Conservation (phyloP, 2,113 vertebrate species). For the Telmatochromis sp. region DNA sequence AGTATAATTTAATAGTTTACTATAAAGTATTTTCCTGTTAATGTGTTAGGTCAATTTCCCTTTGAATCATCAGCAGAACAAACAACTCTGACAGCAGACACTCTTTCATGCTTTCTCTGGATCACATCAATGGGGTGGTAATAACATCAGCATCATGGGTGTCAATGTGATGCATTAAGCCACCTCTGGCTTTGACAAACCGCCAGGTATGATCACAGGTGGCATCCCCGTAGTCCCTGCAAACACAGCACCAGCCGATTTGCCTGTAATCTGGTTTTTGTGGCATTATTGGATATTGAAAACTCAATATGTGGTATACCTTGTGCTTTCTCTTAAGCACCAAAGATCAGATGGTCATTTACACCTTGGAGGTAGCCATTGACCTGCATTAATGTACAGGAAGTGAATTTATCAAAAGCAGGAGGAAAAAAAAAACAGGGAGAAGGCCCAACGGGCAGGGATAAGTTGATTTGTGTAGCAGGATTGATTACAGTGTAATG, state of each 20-base stretch:
- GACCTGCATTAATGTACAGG: constrained; percentile 57
- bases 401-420: constrained; percentile 50
- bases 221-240: not conserved
- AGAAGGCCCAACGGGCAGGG: not conserved
- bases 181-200: not conserved
- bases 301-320: constrained; percentile 13
- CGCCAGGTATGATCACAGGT: constrained; percentile 7
- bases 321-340: constrained; percentile 21
- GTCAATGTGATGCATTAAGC: not conserved
- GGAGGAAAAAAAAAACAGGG: not conserved
- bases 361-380: constrained; percentile 32
- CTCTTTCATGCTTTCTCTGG: not conserved
- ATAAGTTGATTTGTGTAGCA: constrained; percentile 63
- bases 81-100: not conserved
- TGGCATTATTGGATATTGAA: constrained; percentile 35
- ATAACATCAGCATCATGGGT: not conserved
- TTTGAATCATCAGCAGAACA: not conserved
- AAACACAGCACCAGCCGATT: not conserved
- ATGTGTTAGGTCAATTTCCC: not conserved
- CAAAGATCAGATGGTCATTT: constrained; percentile 25
- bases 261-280: constrained; percentile 35
- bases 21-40: not conserved
- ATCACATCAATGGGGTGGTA: not conserved
- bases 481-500: constrained; percentile 73
- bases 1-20: not conserved